Base-by-base conservation (phyloP, 2,797 vertebrate species). In the Gobionotothen gibberifrons region DNA sequence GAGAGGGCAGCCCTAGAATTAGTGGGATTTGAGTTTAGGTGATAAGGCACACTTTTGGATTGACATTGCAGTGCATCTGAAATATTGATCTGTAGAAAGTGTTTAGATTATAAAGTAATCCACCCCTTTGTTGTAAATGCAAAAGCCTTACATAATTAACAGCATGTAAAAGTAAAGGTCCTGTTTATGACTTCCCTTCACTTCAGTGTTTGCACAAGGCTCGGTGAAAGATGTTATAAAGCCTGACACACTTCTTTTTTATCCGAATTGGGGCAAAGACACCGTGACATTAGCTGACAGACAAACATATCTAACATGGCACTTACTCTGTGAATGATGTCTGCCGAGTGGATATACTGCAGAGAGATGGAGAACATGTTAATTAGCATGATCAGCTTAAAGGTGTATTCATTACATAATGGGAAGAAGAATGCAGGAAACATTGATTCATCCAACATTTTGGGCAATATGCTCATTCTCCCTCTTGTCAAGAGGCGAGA, bases 251-350 rank as follows among this genome's bases (percentile, higher is more conserved):
- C 5, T n/a, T 40, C 19, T 7, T 47, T 47, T 52, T 11, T 21
- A 5, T 17, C 21, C 16, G 14, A 9, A 44, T 0, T 7, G 6
- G 19, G 47, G 69, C 22, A 75, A 65, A 59, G 43, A 56, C 55
- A 65, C 46, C 66, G 42, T 43, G 17, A 71, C 29, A 62, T 73
- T 63, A 22, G 43, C 57, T 29, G 43, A 58, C 26, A 59, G 19
- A 57, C 29, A 51, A 68, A 58, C 73, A 26, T 1, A 26, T 22
- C 17, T 69, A 80, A 69, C 15, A 26, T 5, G 0, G 74, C 82
- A 97, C 97, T 96, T 93, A 99, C 98, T 94, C 98, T 96, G 91
- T 99, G 98, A 87, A 99, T 99, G 84, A 99, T 99, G 87, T 96
- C 98, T 56, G 97, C 98, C 76, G 98, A 99, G 92, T 99, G 98